Evolutionary conservation across 2,113 vertebrate species (phyloP).

Genomic region (Alligator sinensis): DNA sequence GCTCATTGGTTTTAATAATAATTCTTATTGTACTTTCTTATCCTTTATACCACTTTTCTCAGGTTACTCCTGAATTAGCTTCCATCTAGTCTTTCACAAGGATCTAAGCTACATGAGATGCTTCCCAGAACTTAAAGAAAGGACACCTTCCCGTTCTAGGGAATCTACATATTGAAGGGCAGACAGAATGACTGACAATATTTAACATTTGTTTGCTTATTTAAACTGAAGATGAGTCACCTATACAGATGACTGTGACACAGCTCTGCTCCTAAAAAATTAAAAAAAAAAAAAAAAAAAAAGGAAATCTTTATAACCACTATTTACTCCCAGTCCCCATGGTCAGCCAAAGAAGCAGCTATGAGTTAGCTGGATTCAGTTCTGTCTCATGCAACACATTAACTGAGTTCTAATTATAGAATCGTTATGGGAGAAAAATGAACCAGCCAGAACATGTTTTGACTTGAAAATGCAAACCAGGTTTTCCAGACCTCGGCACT

Average conservation of each 20-base stretch:
- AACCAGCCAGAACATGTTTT: not conserved
- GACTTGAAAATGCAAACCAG: not conserved
- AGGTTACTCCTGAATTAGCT: not conserved
- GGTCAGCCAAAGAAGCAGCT: not conserved
- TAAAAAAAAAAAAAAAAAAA: not conserved
- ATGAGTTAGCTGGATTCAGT: not conserved
- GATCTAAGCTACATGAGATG: not conserved
- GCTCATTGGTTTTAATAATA: not conserved
- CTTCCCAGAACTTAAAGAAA: not conserved
- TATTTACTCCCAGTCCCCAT: not conserved
- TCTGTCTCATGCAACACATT: not conserved
- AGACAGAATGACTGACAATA: not conserved
- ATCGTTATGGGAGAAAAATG: not conserved
- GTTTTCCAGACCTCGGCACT: not conserved
- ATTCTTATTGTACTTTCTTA: not conserved
- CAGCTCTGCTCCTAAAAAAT: not conserved
- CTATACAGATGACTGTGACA: not conserved
- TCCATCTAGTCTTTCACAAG: not conserved
- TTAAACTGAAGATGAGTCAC: no score
- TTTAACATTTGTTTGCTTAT: not conserved
- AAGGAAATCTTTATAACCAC: not conserved
- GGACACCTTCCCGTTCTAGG: not conserved
- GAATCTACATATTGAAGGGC: not conserved
- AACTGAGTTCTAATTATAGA: not conserved
- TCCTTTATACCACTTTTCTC: not conserved